Evolutionary conservation across 1,140 invertebrate species (phyloP).

Genomic region (Sitophilus oryzae): DNA sequence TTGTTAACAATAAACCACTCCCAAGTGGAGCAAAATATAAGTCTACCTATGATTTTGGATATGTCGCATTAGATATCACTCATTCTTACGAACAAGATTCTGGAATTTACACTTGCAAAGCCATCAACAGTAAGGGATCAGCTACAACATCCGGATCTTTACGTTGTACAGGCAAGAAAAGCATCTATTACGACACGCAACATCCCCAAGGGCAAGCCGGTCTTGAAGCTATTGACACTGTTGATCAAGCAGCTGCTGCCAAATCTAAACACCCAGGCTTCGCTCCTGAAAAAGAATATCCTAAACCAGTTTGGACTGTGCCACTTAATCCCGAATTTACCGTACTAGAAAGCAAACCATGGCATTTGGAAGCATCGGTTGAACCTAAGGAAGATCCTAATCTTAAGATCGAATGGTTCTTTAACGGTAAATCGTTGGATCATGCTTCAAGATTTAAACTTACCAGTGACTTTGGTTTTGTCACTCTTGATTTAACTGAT

Average conservation of each 20-base stretch:
- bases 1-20: constrained; percentile 76
- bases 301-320: constrained; percentile 82
- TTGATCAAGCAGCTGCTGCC: constrained; percentile 67
- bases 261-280: constrained; percentile 60
- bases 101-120: constrained; percentile 85
- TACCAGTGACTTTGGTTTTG: constrained; percentile 88
- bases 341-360: constrained; percentile 82
- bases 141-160: constrained; percentile 83
- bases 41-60: constrained; percentile 84
- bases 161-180: constrained; percentile 71
- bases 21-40: constrained; percentile 75
- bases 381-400: constrained; percentile 96
- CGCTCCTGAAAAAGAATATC: constrained; percentile 67
- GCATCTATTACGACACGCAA: constrained; percentile 78
- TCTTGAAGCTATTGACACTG: constrained; percentile 77
- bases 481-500: constrained; percentile 82
- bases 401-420: constrained; percentile 90
- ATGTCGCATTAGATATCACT: constrained; percentile 75
- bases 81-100: constrained; percentile 82
- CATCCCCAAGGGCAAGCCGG: constrained; percentile 85
- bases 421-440: constrained; percentile 81
- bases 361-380: constrained; percentile 89
- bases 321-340: constrained; percentile 75
- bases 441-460: constrained; percentile 81
- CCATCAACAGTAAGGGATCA: constrained; percentile 83